Evolutionary conservation across 2,888 invertebrate genomes (phyloP), one percentile per base, ranked within the genome.

Genomic region (Stegophylla sp.): DNA sequence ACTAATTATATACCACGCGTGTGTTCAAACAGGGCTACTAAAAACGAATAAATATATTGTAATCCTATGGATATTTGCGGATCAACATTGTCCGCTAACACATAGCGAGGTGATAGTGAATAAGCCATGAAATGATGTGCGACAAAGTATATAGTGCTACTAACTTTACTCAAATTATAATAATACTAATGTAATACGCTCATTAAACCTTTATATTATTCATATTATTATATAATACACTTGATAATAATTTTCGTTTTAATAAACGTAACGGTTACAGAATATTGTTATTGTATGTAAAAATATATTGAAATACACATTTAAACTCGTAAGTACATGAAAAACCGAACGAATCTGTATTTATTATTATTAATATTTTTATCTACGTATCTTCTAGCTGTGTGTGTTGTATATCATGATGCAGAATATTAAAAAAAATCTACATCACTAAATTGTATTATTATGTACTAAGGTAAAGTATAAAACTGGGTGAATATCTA

Each of bases 171-270:
- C 26, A 17, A 17, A 67, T 45, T 23, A 45, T 23, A 45, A 41
- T 63, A 67, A 12, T 67, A 12, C 26, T 45, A 45, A 67, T 67
- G 45, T 26, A 45, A 67, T 67, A 67, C 26, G 45, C 67, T 67
- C 67, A 67, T 45, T 45, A 17, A 67, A 64, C 64, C 51, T 51
- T 34, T 34, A 51, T 17, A 23, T 34, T 34, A 51, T 17, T 10
- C 56, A 56, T 56, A 20, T n/a, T 20, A 23, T 23, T 34, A 23
- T 56, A 53, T n/a, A 7, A 56, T 56, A 20, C 56, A 56, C 23
- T 20, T 56, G 56, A 45, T 45, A 17, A 23, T 67, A 23, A 23
- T 45, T 45, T 67, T 67, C 43, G 23, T 45, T 17, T 45, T 45
- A 66, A 43, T 15, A n/a, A 53, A 1, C 45, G 43, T 17, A 20